These are phyloP conservation scores for Myrmecobius fasciatus DNA, from an alignment of 2,113 vertebrate species.

Conservation along the genomic window DNA sequence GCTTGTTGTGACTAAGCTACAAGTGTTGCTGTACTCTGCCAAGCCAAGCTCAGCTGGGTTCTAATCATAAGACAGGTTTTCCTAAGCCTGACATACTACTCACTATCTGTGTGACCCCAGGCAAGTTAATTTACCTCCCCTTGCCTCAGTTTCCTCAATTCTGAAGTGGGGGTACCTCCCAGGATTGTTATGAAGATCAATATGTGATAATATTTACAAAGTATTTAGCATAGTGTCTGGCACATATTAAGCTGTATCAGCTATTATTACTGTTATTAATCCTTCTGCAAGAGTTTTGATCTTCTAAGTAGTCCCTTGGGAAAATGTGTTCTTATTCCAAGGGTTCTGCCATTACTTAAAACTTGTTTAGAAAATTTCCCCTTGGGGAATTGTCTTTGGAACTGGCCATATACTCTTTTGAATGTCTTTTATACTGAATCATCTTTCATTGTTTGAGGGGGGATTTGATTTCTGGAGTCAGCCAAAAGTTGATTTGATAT, in stretches of 20 bases:
- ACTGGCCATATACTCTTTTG: neutral
- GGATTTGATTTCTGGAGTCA: neutral
- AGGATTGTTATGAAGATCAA: neutral
- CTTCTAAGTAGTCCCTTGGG: neutral
- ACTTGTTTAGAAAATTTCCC: neutral
- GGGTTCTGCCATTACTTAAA: neutral
- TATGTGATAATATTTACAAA: too few relatives aligned
- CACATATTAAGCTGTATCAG: neutral
- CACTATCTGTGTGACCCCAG: neutral
- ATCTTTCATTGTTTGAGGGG: neutral
- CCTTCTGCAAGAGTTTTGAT: neutral
- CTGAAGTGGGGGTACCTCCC: neutral
- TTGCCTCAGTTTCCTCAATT: neutral
- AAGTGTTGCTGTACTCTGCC: neutral
- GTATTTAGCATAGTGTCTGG: neutral
- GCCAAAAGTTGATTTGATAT: neutral
- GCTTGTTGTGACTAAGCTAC: neutral
- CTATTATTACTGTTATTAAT: neutral
- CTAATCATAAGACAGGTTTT: neutral
- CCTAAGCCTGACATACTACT: neutral
- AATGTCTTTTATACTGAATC: neutral
- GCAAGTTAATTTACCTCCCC: neutral
- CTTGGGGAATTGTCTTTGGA: neutral
- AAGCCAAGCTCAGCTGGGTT: neutral
- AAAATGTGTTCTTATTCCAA: neutral